Base-by-base conservation (phyloP, 2,888 invertebrate genomes). In the Catocala sponsa region DNA sequence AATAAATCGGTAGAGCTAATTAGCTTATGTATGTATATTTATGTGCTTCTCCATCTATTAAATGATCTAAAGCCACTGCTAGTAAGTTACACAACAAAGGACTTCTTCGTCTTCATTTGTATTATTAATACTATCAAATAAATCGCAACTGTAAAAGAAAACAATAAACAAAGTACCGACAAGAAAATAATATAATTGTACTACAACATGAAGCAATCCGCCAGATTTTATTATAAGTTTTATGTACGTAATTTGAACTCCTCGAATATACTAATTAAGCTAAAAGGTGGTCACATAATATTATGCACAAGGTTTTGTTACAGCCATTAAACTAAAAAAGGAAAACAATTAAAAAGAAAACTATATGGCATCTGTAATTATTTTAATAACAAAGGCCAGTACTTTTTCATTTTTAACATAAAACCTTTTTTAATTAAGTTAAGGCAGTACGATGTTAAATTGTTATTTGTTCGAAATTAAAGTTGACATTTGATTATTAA, bases 271-370 rank as follows among this genome's bases (percentile, higher is more conserved):
- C 4, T 11, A 44, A 44, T 25, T 33, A 25, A 32, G 33, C 11
- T 33, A 48, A 48, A 48, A 5, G n/a, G 32, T 48, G 48, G 32
- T 33, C 33, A n/a, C 11, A 33, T 32, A 47, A 33, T 32, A 47
- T 25, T 25, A 25, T 25, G 25, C 25, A 25, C 25, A 25, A 25
- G 2, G 25, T 7, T 42, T 52, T 15, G 46, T 12, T 1, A 49
- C 13, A 4, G 35, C 42, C 69, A 13, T 48, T 56, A 35, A 57
- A 25, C 5, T 5, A 42, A 0, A 54, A 58, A 51, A 11, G 58
- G 58, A 47, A 55, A 55, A 57, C 1, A 54, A 46, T 53, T 55
- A 53, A 47, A 15, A 63, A 58, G 11, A 57, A 59, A 64, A 56
- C 11, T 44, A 10, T 33, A 55, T 11, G 56, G 60, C 54, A 59